Evolutionary conservation across 2,888 invertebrate genomes (phyloP).

Genomic region (Junonia oenone): DNA sequence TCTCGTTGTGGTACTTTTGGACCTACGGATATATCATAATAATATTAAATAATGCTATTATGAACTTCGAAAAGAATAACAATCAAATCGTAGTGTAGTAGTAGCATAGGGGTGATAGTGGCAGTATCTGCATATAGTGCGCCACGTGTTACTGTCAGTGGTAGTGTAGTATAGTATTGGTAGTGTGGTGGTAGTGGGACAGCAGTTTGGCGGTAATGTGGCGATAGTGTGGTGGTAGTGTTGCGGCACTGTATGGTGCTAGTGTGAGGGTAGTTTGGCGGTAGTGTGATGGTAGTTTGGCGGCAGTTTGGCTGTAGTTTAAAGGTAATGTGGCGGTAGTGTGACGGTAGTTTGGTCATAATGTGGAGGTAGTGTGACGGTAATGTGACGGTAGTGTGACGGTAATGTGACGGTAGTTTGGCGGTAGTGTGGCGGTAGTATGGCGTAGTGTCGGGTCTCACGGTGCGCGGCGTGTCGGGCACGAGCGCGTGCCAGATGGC

Average conservation of each 20-base stretch:
- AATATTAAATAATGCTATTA: too few relatives aligned
- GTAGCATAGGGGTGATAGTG: too few relatives aligned
- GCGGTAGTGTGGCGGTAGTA: not conserved
- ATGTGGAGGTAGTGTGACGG: not conserved
- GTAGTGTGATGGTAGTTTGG: too few relatives aligned
- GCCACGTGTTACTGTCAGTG: not conserved
- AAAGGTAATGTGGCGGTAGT: too few relatives aligned
- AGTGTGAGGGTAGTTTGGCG: not conserved
- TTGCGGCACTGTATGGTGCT: not conserved
- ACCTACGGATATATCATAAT: constrained; percentile 69
- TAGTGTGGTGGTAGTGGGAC: not conserved
- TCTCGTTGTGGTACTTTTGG: constrained; percentile 89
- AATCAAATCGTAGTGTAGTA: too few relatives aligned
- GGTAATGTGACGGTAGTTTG: not conserved
- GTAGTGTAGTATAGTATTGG: not conserved
- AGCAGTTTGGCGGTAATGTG: not conserved
- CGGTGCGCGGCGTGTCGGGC: constrained; percentile 89
- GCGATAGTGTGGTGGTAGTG: not conserved
- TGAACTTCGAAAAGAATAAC: not conserved
- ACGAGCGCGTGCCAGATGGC: constrained; percentile 96
- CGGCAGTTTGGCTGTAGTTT: too few relatives aligned
- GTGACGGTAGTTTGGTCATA: too few relatives aligned
- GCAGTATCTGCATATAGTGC: not conserved
- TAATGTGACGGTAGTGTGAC: not conserved
- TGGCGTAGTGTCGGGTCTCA: constrained; percentile 45